These are phyloP conservation scores for Odontamblyopus rebecca DNA, from an alignment of 2,797 vertebrate species.

Conservation along the genomic window DNA sequence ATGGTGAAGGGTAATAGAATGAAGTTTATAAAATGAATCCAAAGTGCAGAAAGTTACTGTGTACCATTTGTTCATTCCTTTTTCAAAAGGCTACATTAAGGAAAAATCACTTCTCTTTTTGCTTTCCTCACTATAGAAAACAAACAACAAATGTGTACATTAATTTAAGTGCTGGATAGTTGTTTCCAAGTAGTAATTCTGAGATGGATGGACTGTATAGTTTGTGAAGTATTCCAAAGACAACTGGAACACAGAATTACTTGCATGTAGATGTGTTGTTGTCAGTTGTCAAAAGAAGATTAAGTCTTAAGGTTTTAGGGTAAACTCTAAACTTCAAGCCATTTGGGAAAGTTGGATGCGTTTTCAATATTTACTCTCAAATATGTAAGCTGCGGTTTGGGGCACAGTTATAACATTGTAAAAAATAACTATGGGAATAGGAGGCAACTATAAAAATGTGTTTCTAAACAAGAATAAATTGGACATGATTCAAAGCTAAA, in stretches of 20 bases:
- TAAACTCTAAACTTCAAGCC: not conserved
- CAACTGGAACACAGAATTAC: too few relatives aligned
- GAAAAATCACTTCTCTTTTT: too few relatives aligned
- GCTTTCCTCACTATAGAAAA: too few relatives aligned
- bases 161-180: too few relatives aligned
- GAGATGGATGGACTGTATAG: too few relatives aligned
- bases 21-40: constrained; percentile 2
- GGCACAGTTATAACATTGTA: not conserved
- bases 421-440: not conserved
- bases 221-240: too few relatives aligned
- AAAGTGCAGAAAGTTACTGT: not conserved
- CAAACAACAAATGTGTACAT: too few relatives aligned
- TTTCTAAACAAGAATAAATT: not conserved
- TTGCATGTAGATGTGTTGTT: too few relatives aligned
- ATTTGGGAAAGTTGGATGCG: not conserved
- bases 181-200: too few relatives aligned
- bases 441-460: not conserved
- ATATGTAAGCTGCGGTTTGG: not conserved
- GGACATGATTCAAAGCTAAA: not conserved
- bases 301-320: not conserved
- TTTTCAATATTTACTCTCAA: not conserved
- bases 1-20: constrained; percentile 2
- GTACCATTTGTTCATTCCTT: too few relatives aligned
- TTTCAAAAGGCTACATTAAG: too few relatives aligned
- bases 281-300: too few relatives aligned